phyloP scores from a whole-genome alignment of 1,140 invertebrate species.

The Zaprionus lachaisei region DNA sequence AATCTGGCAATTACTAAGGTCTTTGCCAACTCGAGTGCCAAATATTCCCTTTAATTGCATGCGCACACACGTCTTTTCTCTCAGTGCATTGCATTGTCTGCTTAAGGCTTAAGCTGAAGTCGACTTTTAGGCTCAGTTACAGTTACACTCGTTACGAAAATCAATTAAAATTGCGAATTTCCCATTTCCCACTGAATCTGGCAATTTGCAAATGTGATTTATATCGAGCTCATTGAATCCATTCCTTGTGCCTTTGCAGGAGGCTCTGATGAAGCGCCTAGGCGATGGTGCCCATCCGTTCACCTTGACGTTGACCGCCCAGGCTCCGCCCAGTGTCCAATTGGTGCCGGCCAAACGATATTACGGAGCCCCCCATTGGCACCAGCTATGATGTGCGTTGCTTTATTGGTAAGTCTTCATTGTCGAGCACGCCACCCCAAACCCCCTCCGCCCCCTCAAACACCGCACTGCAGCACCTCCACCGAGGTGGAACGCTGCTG shows the following conservation, averaged over 20 bases:
- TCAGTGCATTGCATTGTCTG: not conserved
- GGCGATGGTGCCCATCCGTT: slow-evolving; percentile 92
- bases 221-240: not conserved
- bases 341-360: slow-evolving; percentile 95
- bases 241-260: slow-evolving; percentile 85
- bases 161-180: slow-evolving; percentile 59
- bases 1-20: not conserved
- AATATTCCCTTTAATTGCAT: slow-evolving; percentile 4
- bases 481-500: too few species aligned
- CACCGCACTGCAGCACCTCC: slow-evolving; percentile 2
- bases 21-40: not conserved
- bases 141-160: slow-evolving; percentile 17
- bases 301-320: slow-evolving; percentile 90
- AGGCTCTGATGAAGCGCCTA: slow-evolving; percentile 91
- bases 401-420: slow-evolving; percentile 79
- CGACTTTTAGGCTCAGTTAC: not conserved
- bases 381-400: slow-evolving; percentile 91
- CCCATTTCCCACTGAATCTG: not conserved
- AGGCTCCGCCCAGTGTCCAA: slow-evolving; percentile 94
- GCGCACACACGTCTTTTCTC: not conserved
- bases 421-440: not conserved
- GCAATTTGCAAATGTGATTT: slow-evolving; percentile 18
- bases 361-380: slow-evolving; percentile 93
- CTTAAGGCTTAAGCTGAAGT: not conserved
- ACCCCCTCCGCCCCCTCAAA: not conserved